These are phyloP conservation scores for Aphelinus certus DNA, from an alignment of 1,140 invertebrate genomes.

Conservation along the genomic window DNA sequence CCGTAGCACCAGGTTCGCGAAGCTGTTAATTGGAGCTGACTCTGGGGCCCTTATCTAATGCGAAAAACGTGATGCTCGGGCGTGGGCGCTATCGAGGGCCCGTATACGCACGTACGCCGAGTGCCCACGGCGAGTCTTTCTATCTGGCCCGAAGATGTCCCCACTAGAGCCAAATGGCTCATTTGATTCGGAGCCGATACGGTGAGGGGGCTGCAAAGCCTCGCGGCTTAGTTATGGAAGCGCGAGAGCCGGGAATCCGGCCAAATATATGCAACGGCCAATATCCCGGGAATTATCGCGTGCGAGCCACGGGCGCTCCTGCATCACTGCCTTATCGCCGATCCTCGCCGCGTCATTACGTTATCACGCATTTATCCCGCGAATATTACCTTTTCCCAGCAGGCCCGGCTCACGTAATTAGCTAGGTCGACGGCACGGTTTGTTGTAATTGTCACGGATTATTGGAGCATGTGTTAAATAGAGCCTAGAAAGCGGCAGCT, in stretches of 20 bases:
- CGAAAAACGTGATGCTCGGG: background rate
- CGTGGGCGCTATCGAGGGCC: background rate
- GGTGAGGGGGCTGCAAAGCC: too few species aligned
- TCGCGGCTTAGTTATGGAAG: too few species aligned
- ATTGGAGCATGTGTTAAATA: too few species aligned
- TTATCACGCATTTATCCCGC: constrained; percentile 32
- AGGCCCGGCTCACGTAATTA: background rate
- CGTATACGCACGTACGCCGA: constrained; percentile 39
- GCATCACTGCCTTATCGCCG: constrained; percentile 1
- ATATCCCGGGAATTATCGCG: constrained; percentile 53
- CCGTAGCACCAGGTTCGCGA: background rate
- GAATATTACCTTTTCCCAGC: constrained; percentile 18
- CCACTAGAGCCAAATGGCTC: constrained; percentile 64
- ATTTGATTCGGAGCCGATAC: constrained; percentile 64
- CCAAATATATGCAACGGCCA: constrained; percentile 59
- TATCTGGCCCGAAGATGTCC: constrained; percentile 55
- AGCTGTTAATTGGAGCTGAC: constrained; percentile 30
- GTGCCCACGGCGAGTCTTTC: constrained; percentile 55
- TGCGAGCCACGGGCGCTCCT: constrained; percentile 30
- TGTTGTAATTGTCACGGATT: too few species aligned
- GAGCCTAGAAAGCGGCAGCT: too few species aligned
- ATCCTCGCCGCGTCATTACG: constrained; percentile 2
- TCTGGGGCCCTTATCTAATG: constrained; percentile 18
- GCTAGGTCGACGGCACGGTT: too few species aligned
- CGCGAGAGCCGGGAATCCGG: constrained; percentile 37